Evolutionary conservation across 2,888 invertebrate genomes (phyloP), one percentile per base, ranked within the genome.

Genomic region (Coremacera marginata): DNA sequence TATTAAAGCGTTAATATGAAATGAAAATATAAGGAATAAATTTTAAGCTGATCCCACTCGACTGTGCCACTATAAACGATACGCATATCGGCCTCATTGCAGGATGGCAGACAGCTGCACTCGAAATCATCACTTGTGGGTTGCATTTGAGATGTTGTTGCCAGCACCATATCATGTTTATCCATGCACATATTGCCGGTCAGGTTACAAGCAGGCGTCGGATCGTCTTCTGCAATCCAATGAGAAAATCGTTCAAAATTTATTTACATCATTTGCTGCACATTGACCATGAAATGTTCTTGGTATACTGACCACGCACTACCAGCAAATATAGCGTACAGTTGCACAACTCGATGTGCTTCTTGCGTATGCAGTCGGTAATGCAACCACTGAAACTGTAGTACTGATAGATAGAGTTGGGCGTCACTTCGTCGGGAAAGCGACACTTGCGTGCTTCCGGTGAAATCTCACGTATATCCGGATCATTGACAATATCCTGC

Each of bases 361-460:
- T 91, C 19, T 88, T 85, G 82, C 93, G 93, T 51, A 94, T 89
- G 83, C 94, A 94, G 62, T 93, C 92, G 0, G 93, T 92, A 3
- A 92, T 91, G 85, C 95, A 95, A 0, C 93, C 92, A 82, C 93
- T 94, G 86, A 93, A 94, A 65, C 94, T 95, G 86, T 95, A 95
- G 55, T 91, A 89, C 1, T 91, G 90, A 83, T 93, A 94, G 0
- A 92, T 86, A 3, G 92, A 91, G 9, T 91, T 88, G 70, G 91
- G 88, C 19, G 92, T 91, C 0, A 84, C 76, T 87, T 95, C 95
- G 65, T 93, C 89, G 49, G 92, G 90, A 84, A 94, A 95, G n/a
- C 92, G 91, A 83, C 95, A 95, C 52, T 92, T 92, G 19, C 95
- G 91, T 81, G 93, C 92, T 27, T 90, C 84, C 0, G 92, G 88